These are phyloP conservation scores for Stichodactyla mertensii DNA, from an alignment of 64 coral and sea anemone species.

Conservation along the genomic window DNA sequence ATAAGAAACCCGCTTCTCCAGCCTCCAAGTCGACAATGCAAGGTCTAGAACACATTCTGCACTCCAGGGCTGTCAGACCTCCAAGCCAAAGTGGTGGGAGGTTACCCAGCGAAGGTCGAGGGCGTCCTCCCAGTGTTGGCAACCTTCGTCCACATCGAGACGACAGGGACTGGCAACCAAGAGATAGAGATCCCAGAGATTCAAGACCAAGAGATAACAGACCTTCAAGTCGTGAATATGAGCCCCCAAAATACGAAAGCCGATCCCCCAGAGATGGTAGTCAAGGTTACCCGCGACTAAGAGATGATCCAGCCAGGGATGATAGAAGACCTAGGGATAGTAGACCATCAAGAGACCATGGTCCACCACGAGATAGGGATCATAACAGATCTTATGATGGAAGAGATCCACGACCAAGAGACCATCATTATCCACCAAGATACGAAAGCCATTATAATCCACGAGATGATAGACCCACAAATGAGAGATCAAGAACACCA, in stretches of 20 bases:
- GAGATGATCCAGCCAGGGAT: not conserved
- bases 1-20: not conserved
- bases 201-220: conserved; percentile 16
- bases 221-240: not conserved
- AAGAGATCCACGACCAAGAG: not conserved
- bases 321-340: conserved; percentile 8
- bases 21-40: not conserved
- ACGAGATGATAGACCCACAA: not conserved
- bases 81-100: not conserved
- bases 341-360: not conserved
- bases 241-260: not conserved
- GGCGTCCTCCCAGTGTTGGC: not conserved
- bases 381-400: not conserved
- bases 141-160: not conserved
- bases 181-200: not conserved
- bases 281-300: not conserved
- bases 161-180: not conserved
- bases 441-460: not conserved
- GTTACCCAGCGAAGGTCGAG: conserved; percentile 17
- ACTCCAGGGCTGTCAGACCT: conserved; percentile 2
- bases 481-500: not conserved
- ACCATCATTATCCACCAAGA: not conserved
- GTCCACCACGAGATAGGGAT: not conserved
- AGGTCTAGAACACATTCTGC: conserved; percentile 24
- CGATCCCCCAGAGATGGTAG: not conserved